Evolutionary conservation across 2,888 invertebrate species (phyloP), one percentile per base, ranked within the genome.

Genomic region (Drosophila barbarae): DNA sequence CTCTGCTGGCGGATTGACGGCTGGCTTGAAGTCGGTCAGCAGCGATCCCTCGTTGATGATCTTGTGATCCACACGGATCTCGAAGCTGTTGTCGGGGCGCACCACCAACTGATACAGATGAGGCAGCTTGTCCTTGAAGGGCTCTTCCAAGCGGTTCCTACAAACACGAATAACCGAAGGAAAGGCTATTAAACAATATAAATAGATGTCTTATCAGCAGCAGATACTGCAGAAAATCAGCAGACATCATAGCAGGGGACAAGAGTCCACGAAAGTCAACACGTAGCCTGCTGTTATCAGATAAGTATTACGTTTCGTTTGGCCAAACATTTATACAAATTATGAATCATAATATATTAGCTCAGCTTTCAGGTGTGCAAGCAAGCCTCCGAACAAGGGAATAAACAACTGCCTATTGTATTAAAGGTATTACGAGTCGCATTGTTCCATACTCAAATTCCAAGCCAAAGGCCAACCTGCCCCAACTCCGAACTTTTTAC

Each of bases 1-100:
- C 90, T 98, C 96, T 72, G 94, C 93, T 0, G 97, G 95, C 2
- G 99, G 99, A 91, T 98, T 98, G 13, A 99, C 97, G 3, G 98
- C 90, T 0, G 99, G 99, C 5, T 93, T 93, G 88, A 98, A 95
- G 90, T 98, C 98, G 69, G 95, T 95, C 38, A 98, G 89, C 63
- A 99, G 90, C 12, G 93, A 95, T 12, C 98, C 98, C 28, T 94
- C 92, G 87, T 97, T 96, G 3, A 97, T 92, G 50, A 95, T 91
- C 86, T 93, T 94, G 83, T 94, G 93, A 90, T 99, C 98, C 2
- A 99, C 91, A 69, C 91, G 91, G n/a, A 97, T 92, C 81, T 94
- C 92, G 89, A 93, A 97, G 18, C 92, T 92, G 84, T 95, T 96
- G 87, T 96, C 95, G 9, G 96, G 94, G 46, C 92, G 92, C 55